phyloP scores from a whole-genome alignment of 2,797 vertebrate species.

The Rhodeus uyekii region DNA sequence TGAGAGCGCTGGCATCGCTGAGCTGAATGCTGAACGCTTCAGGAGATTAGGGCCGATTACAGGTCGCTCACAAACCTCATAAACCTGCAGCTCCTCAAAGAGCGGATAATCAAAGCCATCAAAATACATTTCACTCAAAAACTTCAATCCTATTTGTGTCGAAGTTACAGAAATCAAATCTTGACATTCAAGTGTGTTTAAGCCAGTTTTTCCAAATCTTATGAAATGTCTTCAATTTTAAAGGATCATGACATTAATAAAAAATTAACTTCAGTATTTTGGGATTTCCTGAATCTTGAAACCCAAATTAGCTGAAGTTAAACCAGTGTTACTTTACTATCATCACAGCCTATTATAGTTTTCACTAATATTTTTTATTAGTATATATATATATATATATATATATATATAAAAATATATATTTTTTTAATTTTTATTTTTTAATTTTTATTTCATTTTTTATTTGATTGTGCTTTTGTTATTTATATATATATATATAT shows the following conservation, averaged over 20 bases:
- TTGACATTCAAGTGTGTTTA: slow-evolving; percentile 42
- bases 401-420: no score
- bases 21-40: slow-evolving; percentile 57
- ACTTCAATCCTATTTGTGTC: no score
- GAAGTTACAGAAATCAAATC: slow-evolving; percentile 47
- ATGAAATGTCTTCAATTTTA: background rate
- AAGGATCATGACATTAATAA: background rate
- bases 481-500: no score
- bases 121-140: background rate
- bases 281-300: no score
- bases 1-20: slow-evolving; percentile 49
- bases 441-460: no score
- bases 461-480: no score
- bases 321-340: background rate
- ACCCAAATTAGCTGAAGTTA: background rate
- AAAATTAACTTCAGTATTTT: no score
- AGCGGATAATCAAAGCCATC: slow-evolving; percentile 17
- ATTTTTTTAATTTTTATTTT: no score
- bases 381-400: no score
- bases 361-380: no score
- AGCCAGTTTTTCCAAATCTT: slow-evolving; percentile 35
- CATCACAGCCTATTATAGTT: no score
- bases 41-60: slow-evolving; percentile 56
- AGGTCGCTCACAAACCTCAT: slow-evolving; percentile 25
- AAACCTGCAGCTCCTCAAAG: slow-evolving; percentile 39